Conservation (phyloP, 2,888 invertebrate species). For the Eubasilissa splendida region DNA sequence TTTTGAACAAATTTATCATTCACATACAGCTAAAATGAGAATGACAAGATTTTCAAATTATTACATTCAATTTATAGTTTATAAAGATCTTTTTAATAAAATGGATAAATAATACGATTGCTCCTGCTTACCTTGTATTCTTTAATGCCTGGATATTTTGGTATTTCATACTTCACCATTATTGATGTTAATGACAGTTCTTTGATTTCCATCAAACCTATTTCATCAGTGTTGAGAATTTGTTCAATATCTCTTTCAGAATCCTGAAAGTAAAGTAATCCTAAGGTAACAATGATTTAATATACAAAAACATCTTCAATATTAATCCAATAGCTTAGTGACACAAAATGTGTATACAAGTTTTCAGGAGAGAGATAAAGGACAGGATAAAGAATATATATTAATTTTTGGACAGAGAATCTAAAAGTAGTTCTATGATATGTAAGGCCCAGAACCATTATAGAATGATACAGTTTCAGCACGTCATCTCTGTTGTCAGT, state of each 20-base stretch:
- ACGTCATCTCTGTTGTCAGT: no score
- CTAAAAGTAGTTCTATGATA: no score
- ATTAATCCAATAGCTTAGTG: no score
- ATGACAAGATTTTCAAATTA: not conserved
- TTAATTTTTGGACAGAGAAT: no score
- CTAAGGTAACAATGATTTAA: no score
- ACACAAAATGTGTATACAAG: no score
- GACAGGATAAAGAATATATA: no score
- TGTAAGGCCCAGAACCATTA: no score
- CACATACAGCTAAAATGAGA: conserved; percentile 27
- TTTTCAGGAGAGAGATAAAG: no score
- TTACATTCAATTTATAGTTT: not conserved
- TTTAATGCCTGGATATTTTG: conserved; percentile 29
- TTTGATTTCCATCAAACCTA: conserved; percentile 34
- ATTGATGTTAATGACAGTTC: conserved; percentile 30
- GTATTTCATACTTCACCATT: conserved; percentile 38
- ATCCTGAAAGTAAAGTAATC: not conserved
- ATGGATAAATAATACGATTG: not conserved
- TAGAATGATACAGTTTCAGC: no score
- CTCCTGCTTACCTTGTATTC: conserved; percentile 36
- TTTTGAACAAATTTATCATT: conserved; percentile 23
- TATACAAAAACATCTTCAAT: no score
- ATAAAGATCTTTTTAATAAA: not conserved
- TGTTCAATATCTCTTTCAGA: conserved; percentile 15
- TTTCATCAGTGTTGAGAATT: conserved; percentile 14